phyloP scores from a whole-genome alignment of 2,888 invertebrate species.

The Hyposoter dolosus region DNA sequence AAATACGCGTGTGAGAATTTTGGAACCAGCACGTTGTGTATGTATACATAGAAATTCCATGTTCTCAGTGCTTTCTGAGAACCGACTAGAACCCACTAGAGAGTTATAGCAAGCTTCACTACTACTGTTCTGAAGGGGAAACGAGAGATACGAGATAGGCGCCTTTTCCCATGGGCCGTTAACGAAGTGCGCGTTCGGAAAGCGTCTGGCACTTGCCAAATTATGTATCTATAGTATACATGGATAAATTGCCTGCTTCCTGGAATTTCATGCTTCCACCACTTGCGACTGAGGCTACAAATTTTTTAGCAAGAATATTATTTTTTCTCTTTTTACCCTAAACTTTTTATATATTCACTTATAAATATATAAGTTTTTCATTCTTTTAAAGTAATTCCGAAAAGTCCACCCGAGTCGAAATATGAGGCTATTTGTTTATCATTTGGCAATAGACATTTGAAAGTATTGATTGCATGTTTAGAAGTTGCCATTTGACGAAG shows the following conservation, averaged over 20 bases:
- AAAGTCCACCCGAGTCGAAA: too few species aligned
- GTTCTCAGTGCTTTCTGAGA: constrained; percentile 22
- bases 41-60: constrained; percentile 19
- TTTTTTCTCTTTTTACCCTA: neutral
- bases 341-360: too few species aligned
- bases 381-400: too few species aligned
- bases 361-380: too few species aligned
- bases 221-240: constrained; percentile 28
- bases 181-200: constrained; percentile 57
- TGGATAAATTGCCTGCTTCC: constrained; percentile 26
- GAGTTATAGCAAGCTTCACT: constrained; percentile 27
- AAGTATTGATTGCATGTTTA: too few species aligned
- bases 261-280: constrained; percentile 3
- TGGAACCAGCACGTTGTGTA: neutral
- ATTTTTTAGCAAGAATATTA: neutral
- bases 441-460: too few species aligned
- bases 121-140: constrained; percentile 20
- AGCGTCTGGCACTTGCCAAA: constrained; percentile 48
- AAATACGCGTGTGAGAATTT: constrained; percentile 1
- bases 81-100: constrained; percentile 27
- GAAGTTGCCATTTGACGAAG: too few species aligned
- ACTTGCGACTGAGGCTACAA: neutral
- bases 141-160: constrained; percentile 18
- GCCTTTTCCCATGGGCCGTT: constrained; percentile 49
- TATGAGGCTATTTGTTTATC: too few species aligned